phyloP scores from a whole-genome alignment of 2,797 vertebrate genomes.

The Geotrypetes seraphini region DNA sequence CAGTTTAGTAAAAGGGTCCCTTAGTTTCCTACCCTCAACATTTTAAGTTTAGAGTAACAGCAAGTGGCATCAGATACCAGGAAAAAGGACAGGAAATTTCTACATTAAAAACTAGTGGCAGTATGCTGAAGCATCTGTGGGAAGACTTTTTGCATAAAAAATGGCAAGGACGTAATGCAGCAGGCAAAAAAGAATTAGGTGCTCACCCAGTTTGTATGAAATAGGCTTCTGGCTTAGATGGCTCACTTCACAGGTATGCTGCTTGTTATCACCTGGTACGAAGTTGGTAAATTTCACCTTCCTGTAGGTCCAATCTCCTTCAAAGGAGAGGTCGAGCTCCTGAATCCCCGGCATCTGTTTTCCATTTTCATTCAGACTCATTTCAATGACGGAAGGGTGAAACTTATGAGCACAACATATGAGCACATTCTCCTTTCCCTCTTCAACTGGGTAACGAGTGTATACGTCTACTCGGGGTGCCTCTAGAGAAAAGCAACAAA shows the following conservation, averaged over 20 bases:
- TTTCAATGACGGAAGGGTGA: slow-evolving; percentile 64
- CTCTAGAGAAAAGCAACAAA: slow-evolving; percentile 26
- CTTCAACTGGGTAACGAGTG: slow-evolving; percentile 10
- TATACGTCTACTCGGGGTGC: slow-evolving; percentile 58
- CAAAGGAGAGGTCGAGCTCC: slow-evolving; percentile 67
- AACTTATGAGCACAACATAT: slow-evolving; percentile 69
- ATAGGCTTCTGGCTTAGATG: rapidly evolving
- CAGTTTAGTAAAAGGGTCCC: too few relatives aligned
- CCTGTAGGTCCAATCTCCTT: slow-evolving; percentile 66
- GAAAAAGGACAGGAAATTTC: too few relatives aligned
- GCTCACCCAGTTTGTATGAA: slow-evolving; percentile 49
- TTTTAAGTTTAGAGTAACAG: too few relatives aligned
- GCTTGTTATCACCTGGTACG: rapidly evolving
- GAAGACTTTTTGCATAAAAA: too few relatives aligned
- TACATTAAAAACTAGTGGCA: too few relatives aligned
- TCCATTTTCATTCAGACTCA: slow-evolving; percentile 41
- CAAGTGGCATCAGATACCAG: too few relatives aligned
- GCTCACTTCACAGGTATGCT: slow-evolving; percentile 39
- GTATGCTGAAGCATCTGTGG: too few relatives aligned
- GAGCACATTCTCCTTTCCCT: slow-evolving; percentile 35
- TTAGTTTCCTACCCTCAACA: too few relatives aligned
- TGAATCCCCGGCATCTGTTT: rapidly evolving
- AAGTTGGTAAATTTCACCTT: slow-evolving; percentile 43
- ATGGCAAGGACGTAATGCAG: too few relatives aligned
- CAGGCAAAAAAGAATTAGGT: not conserved